Base-by-base conservation (phyloP, 2,888 invertebrate species). In the Dasysyrphus tricinctus region DNA sequence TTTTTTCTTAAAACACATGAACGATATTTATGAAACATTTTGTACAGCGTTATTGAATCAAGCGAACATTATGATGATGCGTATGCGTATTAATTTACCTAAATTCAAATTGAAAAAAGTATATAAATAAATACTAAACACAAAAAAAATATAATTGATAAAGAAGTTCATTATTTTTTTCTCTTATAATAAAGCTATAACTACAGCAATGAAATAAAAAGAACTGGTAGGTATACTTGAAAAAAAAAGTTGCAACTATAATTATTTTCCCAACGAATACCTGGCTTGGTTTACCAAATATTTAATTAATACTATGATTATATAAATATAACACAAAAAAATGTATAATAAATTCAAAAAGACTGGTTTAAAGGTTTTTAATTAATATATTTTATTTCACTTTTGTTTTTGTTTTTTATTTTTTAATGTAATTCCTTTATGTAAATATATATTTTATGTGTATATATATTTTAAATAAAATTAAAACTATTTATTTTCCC, bases 361-460 rank as follows among this genome's bases (percentile, higher is more conserved):
- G 67, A 74, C 73, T 56, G 49, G 44, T 59, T 82, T 83, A 69
- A 86, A 85, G 74, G 81, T 75, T 87, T 87, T 87, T 86, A 74
- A 54, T 87, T 79, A 79, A 80, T 87, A 87, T 87, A 87, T 80
- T 77, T 87, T 87, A 87, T 87, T 87, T 76, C 75, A 80, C 75
- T 83, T 83, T 87, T 24, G 1, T 1, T 24, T 24, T 39, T n/a
- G n/a, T 37, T 59, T 14, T 42, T 37, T 39, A 1, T 32, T n/a
- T 57, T 75, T 78, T 57, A 87, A 80, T 87, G 74, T 87, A 83
- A 78, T 87, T 87, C 82, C 79, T 83, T 83, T 87, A 87, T 87
- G 87, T 87, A 87, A 83, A 87, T 87, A 87, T 87, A 82, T 86
- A 81, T 86, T 72, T 75, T 82, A 75, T 80, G 72, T 87, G 79